Conservation (phyloP, 2,888 invertebrate genomes). For the Toxonevra muliebris region DNA sequence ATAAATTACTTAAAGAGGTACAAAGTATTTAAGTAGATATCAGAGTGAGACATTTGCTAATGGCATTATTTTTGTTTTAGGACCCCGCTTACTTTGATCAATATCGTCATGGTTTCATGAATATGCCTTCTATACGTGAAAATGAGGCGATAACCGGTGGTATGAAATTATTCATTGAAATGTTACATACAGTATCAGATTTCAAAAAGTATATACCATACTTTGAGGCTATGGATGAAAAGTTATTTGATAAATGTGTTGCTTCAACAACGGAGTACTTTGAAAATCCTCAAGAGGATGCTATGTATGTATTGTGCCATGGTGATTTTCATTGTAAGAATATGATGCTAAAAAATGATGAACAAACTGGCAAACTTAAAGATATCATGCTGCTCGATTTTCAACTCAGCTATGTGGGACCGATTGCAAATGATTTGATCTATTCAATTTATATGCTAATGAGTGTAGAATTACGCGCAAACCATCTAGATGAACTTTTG, state of each 20-base stretch:
- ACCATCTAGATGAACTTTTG: slow-evolving; percentile 43
- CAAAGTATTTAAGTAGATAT: too few relatives aligned
- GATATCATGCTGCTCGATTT: slow-evolving; percentile 52
- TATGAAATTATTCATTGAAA: slow-evolving; percentile 22
- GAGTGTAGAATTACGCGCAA: slow-evolving; percentile 37
- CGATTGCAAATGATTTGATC: slow-evolving; percentile 46
- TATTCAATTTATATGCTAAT: slow-evolving; percentile 48
- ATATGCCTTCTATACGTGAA: not conserved
- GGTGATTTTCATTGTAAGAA: slow-evolving; percentile 53
- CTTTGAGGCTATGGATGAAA: slow-evolving; percentile 23
- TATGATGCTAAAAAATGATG: slow-evolving; percentile 48
- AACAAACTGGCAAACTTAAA: slow-evolving; percentile 11
- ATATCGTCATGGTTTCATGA: slow-evolving; percentile 15
- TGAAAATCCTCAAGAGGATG: slow-evolving; percentile 34
- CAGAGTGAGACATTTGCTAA: not conserved
- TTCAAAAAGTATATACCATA: slow-evolving; percentile 27
- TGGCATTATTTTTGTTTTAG: slow-evolving; percentile 2
- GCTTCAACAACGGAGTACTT: slow-evolving; percentile 24
- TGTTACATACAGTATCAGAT: slow-evolving; percentile 14
- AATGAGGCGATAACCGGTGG: slow-evolving; percentile 11
- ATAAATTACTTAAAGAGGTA: slow-evolving; percentile 40
- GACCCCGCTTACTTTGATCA: slow-evolving; percentile 32
- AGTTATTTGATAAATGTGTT: slow-evolving; percentile 3
- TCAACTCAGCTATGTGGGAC: slow-evolving; percentile 49
- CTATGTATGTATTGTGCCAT: slow-evolving; percentile 49